Evolutionary conservation across 2,888 invertebrate genomes (phyloP), one percentile per base, ranked within the genome.

Genomic region (Meghimatium bilineatum): DNA sequence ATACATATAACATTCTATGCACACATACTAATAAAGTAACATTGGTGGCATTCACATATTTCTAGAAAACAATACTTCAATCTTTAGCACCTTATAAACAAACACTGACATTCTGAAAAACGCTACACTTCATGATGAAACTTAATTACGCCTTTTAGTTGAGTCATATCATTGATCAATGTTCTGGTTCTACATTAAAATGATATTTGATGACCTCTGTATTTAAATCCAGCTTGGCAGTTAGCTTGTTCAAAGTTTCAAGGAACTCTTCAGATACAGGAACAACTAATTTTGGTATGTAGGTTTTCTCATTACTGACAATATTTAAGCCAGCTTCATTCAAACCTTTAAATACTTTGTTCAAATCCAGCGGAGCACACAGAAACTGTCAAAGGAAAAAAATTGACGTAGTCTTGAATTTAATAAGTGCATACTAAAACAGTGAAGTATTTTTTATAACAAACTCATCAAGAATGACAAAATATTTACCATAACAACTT

Each of bases 151-250:
- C 20, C 17, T 56, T 10, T 26, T 12, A 44, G 20, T 17, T 56
- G 8, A 2, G 17, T 32, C 14, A 66, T 66, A 1, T 1, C 66
- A 32, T 66, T 66, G 6, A 82, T 49, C 36, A 72, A 36, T 49
- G 71, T 32, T 82, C 71, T 52, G 80, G 76, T 26, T 83, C 86
- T 29, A 89, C 87, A 82, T 91, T 91, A 75, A 89, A 88, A 77
- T 87, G 95, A 76, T 96, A 91, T 88, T 94, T 94, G 75, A 95
- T 94, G 83, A 96, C 94, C 82, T 96, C 96, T 0, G 95, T 94
- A 26, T 95, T 79, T n/a, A 91, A 93, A 78, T 95, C 94, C 20
- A 96, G 88, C 91, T 95, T 95, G 32, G 94, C 93, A 56, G 76
- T 60, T 32, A 84, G 3, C 32, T 80, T 80, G 10, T 34, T 67